Conservation (phyloP, 2,113 vertebrate genomes). For the Bubo scandiacus region DNA sequence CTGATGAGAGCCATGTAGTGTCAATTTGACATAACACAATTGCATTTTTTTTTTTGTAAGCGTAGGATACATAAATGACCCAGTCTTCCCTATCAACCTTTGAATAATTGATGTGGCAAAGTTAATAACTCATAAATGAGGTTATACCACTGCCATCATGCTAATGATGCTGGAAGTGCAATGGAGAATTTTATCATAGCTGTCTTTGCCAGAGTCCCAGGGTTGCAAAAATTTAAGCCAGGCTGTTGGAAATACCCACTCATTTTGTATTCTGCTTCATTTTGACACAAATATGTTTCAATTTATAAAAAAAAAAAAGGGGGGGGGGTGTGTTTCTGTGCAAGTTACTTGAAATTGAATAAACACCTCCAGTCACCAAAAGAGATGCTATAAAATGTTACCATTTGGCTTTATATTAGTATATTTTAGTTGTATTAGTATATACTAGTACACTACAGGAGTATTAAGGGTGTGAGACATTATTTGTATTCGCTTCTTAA, state of each 20-base stretch:
- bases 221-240: not conserved
- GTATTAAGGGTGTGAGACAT: not conserved
- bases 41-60: not conserved
- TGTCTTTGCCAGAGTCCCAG: not conserved
- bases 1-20: not conserved
- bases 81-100: conserved; percentile 17
- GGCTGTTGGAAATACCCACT: not conserved
- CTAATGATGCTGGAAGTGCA: not conserved
- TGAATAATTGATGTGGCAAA: conserved; percentile 44
- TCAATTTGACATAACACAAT: conserved; percentile 25
- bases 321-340: not conserved
- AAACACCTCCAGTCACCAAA: not conserved
- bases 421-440: not conserved
- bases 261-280: not conserved
- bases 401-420: not conserved
- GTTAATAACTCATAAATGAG: conserved; percentile 44
- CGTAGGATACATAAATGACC: not conserved
- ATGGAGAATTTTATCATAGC: not conserved
- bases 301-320: not conserved
- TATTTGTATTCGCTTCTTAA: not conserved
- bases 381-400: not conserved
- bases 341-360: not conserved
- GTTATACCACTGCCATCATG: not conserved
- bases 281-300: not conserved
- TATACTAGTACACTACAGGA: not conserved